A percentile compares a stretch with the other conserved stretches of the same genome.
These are phyloP conservation scores for Scaptomyza polygonia DNA, from an alignment of 2,888 invertebrate species.

Conservation along the genomic window DNA sequence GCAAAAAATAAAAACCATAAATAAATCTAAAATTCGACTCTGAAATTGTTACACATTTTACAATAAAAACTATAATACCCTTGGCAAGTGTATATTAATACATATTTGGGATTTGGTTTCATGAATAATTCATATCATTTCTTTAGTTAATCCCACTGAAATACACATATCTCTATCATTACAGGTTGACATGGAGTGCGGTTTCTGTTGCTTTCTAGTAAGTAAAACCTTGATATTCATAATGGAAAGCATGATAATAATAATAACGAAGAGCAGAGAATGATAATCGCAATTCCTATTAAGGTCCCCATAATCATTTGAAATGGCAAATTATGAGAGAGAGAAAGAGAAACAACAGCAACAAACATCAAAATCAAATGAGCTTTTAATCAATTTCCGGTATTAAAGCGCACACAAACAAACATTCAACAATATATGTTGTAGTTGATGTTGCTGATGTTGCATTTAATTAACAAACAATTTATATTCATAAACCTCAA, in stretches of 20 bases:
- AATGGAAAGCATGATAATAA: slow-evolving; percentile 26
- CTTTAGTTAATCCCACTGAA: slow-evolving; percentile 4
- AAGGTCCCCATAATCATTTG: slow-evolving; percentile 61
- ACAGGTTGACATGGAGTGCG: slow-evolving; percentile 1
- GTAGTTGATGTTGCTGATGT: slow-evolving; percentile 50
- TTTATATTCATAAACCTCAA: slow-evolving; percentile 80
- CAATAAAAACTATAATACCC: not conserved
- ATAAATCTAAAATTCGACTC: too few species aligned
- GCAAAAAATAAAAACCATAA: too few species aligned
- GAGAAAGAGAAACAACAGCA: slow-evolving; percentile 31
- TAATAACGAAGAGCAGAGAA: slow-evolving; percentile 26
- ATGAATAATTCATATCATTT: slow-evolving; percentile 18
- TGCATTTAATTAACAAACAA: slow-evolving; percentile 79
- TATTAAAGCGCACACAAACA: slow-evolving; percentile 67
- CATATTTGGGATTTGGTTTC: slow-evolving; percentile 3
- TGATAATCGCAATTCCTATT: slow-evolving; percentile 34
- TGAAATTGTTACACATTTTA: not conserved
- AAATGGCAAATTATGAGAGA: slow-evolving; percentile 71
- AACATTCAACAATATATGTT: slow-evolving; percentile 42
- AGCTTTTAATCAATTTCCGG: slow-evolving; percentile 79
- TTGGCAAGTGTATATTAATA: not conserved
- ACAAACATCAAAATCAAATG: slow-evolving; percentile 66
- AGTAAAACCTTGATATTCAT: slow-evolving; percentile 28
- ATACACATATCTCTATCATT: not conserved
- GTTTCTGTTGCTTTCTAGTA: not conserved